Conservation (phyloP, 2,113 vertebrate genomes). For the Daphoenositta chrysoptera region DNA sequence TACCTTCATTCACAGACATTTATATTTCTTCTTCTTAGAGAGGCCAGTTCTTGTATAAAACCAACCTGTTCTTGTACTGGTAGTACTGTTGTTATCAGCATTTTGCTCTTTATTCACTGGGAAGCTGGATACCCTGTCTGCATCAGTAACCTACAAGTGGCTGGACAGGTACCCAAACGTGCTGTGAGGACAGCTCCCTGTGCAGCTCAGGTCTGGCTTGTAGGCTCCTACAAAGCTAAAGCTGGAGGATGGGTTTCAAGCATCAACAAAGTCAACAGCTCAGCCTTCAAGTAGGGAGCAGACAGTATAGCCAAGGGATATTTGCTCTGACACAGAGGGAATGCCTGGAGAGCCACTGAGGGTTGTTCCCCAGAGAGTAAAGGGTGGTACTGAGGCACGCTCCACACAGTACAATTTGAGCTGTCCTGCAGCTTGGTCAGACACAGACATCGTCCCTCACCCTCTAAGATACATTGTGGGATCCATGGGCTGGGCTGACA, state of each 20-base stretch:
- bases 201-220: background rate
- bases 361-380: background rate
- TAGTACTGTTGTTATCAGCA: background rate
- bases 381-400: background rate
- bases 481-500: background rate
- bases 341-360: background rate
- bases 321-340: background rate
- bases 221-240: background rate
- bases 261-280: background rate
- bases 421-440: background rate
- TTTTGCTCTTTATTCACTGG: background rate
- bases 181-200: background rate
- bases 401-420: background rate
- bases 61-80: background rate
- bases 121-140: background rate
- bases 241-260: background rate
- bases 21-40: background rate
- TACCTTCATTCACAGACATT: background rate
- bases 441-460: background rate
- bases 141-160: background rate
- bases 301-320: background rate
- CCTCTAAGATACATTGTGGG: background rate
- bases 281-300: background rate
- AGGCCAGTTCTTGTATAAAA: background rate
- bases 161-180: background rate